These are phyloP conservation scores for Zeus faber DNA, from an alignment of 2,113 vertebrate species.

Conservation along the genomic window DNA sequence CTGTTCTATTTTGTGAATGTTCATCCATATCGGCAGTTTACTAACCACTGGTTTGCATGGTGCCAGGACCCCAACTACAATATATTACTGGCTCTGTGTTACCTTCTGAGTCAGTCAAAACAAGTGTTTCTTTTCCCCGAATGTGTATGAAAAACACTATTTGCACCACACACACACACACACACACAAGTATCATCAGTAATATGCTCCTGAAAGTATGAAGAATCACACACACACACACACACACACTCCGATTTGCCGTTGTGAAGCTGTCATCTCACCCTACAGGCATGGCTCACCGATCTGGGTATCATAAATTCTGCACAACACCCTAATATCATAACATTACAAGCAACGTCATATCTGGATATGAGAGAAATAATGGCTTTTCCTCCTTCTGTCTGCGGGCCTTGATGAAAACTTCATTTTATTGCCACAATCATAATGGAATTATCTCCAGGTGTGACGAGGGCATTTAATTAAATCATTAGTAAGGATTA, in stretches of 20 bases:
- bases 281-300: slow-evolving; percentile 34
- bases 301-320: slow-evolving; percentile 49
- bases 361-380: slow-evolving; percentile 70
- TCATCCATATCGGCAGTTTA: no score
- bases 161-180: no score
- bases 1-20: no score
- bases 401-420: slow-evolving; percentile 73
- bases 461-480: slow-evolving; percentile 77
- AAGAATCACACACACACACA: no score
- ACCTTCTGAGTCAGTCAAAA: no score
- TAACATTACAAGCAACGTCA: slow-evolving; percentile 55
- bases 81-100: no score
- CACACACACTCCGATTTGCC: slow-evolving; percentile 11
- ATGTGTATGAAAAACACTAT: no score
- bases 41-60: no score
- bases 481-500: slow-evolving; percentile 77
- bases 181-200: no score
- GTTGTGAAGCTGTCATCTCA: slow-evolving; percentile 17
- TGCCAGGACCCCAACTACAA: no score
- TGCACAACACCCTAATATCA: slow-evolving; percentile 59
- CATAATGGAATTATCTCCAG: slow-evolving; percentile 79
- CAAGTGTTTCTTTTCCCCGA: no score
- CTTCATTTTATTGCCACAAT: slow-evolving; percentile 76
- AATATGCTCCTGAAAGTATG: no score
- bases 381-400: slow-evolving; percentile 70